Evolutionary conservation across 2,888 invertebrate species (phyloP).

Genomic region (Tortrix viridana): DNA sequence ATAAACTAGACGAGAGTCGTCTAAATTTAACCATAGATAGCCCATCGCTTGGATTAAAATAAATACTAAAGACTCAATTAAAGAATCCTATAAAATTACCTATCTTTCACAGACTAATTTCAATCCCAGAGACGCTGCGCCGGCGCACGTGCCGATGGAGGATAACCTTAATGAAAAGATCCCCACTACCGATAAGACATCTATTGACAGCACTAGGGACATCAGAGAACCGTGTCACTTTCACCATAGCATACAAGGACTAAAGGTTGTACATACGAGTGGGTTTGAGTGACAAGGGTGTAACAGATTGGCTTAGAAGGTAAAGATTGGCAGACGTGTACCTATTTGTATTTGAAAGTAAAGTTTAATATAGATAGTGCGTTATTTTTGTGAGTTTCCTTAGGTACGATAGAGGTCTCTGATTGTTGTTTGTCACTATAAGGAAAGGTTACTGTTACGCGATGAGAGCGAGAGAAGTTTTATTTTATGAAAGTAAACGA

Average conservation of each 20-base stretch:
- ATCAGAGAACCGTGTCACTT: slow-evolving; percentile 1
- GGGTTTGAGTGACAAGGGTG: not conserved
- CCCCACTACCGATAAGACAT: slow-evolving; percentile 57
- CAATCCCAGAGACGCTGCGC: slow-evolving; percentile 19
- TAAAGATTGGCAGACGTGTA: not conserved
- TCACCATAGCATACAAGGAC: not conserved
- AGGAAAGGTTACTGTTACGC: no score
- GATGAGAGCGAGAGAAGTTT: no score
- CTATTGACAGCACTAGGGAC: slow-evolving; percentile 8
- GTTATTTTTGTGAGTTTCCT: not conserved
- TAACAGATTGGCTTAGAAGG: slow-evolving; percentile 29
- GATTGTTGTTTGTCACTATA: no score
- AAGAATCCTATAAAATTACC: slow-evolving; percentile 8
- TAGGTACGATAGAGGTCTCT: no score
- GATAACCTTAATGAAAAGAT: slow-evolving; percentile 83
- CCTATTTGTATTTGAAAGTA: not conserved
- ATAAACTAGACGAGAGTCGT: no score
- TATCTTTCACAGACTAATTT: slow-evolving; percentile 31
- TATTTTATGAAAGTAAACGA: no score
- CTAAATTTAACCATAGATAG: no score
- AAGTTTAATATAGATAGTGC: not conserved
- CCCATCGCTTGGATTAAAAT: no score
- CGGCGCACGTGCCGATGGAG: slow-evolving; percentile 58
- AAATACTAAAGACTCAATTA: no score
- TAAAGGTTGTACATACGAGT: not conserved